These are phyloP conservation scores for Osmoderma eremita DNA, from an alignment of 2,888 invertebrate genomes.

Conservation along the genomic window DNA sequence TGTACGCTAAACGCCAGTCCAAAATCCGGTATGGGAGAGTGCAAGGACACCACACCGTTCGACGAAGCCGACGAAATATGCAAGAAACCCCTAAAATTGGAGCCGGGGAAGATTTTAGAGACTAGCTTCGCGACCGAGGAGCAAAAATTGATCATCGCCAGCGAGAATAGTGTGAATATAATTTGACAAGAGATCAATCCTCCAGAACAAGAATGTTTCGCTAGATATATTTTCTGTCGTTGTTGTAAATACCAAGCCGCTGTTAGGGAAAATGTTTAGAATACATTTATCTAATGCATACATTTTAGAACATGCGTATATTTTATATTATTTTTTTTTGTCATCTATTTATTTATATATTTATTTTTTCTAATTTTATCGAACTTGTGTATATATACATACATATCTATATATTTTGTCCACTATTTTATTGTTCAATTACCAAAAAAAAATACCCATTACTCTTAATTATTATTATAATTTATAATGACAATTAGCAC, in stretches of 20 bases:
- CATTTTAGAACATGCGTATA: conserved; percentile 48
- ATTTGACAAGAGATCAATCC: conserved; percentile 62
- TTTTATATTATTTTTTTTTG: conserved; percentile 49
- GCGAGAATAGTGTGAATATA: conserved; percentile 53
- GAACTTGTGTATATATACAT: conserved; percentile 39
- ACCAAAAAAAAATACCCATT: not conserved
- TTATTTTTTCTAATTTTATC: conserved; percentile 45
- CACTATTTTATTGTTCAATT: conserved; percentile 23
- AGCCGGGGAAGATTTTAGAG: conserved; percentile 24
- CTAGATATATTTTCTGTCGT: conserved; percentile 63
- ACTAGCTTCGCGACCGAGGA: conserved; percentile 50
- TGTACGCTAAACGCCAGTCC: conserved; percentile 54
- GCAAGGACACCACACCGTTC: conserved; percentile 23
- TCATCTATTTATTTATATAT: conserved; percentile 46
- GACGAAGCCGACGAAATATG: conserved; percentile 40
- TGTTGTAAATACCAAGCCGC: conserved; percentile 63
- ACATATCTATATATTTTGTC: conserved; percentile 6
- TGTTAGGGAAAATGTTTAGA: conserved; percentile 61
- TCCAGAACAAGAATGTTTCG: conserved; percentile 59
- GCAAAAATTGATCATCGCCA: conserved; percentile 49
- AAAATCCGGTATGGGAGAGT: conserved; percentile 45
- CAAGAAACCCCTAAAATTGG: conserved; percentile 38
- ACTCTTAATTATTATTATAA: too few species aligned
- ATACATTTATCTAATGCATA: conserved; percentile 50
- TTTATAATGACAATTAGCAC: too few species aligned